Evolutionary conservation across 2,888 invertebrate genomes (phyloP).

Genomic region (Actias luna): DNA sequence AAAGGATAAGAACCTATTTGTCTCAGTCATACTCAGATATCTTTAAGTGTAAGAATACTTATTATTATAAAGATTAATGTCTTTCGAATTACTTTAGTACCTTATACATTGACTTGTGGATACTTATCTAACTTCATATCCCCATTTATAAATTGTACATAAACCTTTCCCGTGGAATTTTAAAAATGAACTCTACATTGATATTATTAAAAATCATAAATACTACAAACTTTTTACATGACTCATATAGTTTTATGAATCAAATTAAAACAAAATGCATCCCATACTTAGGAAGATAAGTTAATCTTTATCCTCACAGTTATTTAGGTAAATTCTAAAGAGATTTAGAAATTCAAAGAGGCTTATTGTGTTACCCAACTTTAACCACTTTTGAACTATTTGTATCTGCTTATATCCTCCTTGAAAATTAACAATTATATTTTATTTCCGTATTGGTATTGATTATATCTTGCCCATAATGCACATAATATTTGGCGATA

Average conservation of each 20-base stretch:
- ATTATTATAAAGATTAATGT: neutral
- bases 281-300: neutral
- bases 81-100: neutral
- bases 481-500: neutral
- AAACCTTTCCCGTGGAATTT: neutral
- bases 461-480: neutral
- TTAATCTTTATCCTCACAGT: neutral
- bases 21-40: constrained; percentile 9
- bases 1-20: constrained; percentile 15
- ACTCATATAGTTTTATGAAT: neutral
- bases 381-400: neutral
- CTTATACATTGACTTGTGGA: neutral
- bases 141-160: neutral
- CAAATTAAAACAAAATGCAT: neutral
- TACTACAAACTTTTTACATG: neutral
- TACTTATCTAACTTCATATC: neutral
- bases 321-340: constrained; percentile 5
- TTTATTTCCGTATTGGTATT: neutral
- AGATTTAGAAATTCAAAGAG: constrained; percentile 2
- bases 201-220: neutral
- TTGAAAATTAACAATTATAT: neutral
- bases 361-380: constrained; percentile 1
- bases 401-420: neutral
- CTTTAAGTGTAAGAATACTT: neutral
- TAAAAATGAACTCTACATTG: neutral